These are phyloP conservation scores for Eutolmus rufibarbis DNA, from an alignment of 2,888 invertebrate genomes.

Conservation along the genomic window DNA sequence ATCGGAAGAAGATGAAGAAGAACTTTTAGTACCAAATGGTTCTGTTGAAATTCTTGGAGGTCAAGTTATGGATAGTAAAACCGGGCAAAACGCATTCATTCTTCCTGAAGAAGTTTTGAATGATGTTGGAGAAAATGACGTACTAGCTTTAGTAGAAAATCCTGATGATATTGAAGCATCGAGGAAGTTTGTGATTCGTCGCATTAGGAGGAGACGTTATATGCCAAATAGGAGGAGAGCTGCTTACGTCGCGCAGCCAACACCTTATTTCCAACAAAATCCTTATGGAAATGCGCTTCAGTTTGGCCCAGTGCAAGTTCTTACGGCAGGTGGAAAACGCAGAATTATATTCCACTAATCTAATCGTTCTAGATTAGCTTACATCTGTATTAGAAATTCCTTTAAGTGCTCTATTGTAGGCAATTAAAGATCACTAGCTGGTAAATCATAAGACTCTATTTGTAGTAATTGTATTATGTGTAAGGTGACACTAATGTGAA, in stretches of 20 bases:
- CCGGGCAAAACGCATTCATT: not conserved
- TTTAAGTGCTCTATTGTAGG: not conserved
- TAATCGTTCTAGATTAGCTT: conserved; percentile 33
- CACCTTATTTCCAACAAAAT: not conserved
- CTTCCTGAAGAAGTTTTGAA: not conserved
- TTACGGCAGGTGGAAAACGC: not conserved
- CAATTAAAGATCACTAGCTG: not conserved
- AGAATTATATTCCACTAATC: not conserved
- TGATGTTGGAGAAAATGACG: not conserved
- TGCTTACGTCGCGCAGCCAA: not conserved
- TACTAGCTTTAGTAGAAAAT: not conserved
- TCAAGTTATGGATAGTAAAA: not conserved
- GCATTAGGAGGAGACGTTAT: not conserved
- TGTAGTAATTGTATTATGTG: not conserved
- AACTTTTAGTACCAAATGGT: conserved; percentile 6
- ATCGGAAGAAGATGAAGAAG: not conserved
- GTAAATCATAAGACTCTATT: not conserved
- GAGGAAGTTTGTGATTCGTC: not conserved
- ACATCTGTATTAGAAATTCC: not conserved
- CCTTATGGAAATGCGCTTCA: not conserved
- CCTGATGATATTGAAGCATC: not conserved
- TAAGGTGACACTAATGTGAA: not conserved
- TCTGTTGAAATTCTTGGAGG: not conserved
- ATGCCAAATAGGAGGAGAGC: not conserved
- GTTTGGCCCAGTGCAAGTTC: not conserved